Base-by-base conservation (phyloP, 2,113 vertebrate species). In the Chiloscyllium plagiosum region DNA sequence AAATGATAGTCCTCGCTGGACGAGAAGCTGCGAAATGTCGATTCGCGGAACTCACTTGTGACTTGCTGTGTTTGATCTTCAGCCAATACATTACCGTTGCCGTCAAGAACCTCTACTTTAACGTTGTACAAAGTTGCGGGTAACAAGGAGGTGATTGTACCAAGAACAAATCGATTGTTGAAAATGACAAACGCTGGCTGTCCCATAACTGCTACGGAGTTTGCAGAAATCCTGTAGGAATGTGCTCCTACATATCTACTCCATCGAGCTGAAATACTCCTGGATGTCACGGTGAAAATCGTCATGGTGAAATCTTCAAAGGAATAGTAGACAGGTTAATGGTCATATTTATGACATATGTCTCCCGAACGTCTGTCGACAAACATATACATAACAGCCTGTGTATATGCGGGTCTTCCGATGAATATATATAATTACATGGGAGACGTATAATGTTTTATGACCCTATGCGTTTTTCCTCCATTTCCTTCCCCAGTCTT, bases 211-310 rank as follows among this genome's bases (percentile, higher is more conserved):
- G 97, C 97, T 68, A 97, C 97, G 72, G 97, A 97, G 7, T 96
- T 98, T 3, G 98, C 98, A 80, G 96, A 98, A 96, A 98, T 96
- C 97, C 97, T 98, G 97, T 98, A 98, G 95, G 97, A 98, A 96
- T 97, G 97, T 89, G 97, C 97, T 69, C 97, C 97, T 0, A 96
- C 86, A 52, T 96, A 96, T 78, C 96, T 96, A 33, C 96, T 97
- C 98, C 98, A 98, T 78, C 96, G 97, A 96, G 98, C 96, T 24
- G 97, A 97, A 96, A 98, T 96, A 89, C 96, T 98, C 97, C 96
- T 97, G 19, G 98, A 98, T 61, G 98, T 97, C 96, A 98, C 97
- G 2, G 98, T 96, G 2, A 97, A 98, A 96, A 98, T 93, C 0
- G 98, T 98, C 72, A 98, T 0, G 89, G 96, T 96, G 70, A 95